Percentiles rank a stretch among this genome's conserved stretches.
Conservation (phyloP, 1,140 invertebrate genomes). For the Solenopsis invicta region DNA sequence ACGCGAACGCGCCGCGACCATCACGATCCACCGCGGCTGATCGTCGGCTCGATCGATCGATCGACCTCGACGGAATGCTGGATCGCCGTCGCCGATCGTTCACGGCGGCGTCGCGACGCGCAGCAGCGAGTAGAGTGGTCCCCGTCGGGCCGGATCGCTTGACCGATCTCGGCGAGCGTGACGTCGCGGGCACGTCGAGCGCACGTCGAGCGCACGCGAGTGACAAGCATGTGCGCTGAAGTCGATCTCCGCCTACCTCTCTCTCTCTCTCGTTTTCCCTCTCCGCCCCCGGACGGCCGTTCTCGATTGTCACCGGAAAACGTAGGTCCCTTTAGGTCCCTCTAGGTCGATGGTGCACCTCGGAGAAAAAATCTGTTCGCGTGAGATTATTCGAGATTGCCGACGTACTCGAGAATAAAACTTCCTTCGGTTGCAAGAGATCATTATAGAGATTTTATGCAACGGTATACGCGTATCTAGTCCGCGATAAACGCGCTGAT, state of each 20-base stretch:
- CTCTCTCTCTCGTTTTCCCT: neutral
- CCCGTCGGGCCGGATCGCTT: no score
- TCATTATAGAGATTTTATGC: neutral
- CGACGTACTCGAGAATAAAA: neutral
- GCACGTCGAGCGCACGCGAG: neutral
- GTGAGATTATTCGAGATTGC: neutral
- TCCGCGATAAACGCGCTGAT: slow-evolving; percentile 1
- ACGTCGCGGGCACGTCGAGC: no score
- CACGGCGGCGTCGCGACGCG: slow-evolving; percentile 33
- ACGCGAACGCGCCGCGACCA: no score
- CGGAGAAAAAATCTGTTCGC: neutral
- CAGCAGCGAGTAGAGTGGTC: no score
- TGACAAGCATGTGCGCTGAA: slow-evolving; percentile 15
- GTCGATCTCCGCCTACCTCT: neutral
- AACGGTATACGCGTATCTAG: neutral
- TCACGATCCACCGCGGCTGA: no score
- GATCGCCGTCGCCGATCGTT: no score
- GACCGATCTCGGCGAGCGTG: no score
- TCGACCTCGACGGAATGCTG: slow-evolving; percentile 19
- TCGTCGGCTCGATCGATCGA: neutral
- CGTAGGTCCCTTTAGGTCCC: no score
- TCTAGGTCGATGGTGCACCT: no score
- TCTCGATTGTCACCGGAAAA: slow-evolving; percentile 9
- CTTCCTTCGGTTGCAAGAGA: neutral
- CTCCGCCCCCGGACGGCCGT: no score